These are phyloP conservation scores for Cynodonichthys magdalenae DNA, from an alignment of 2,797 vertebrate genomes.

Conservation along the genomic window DNA sequence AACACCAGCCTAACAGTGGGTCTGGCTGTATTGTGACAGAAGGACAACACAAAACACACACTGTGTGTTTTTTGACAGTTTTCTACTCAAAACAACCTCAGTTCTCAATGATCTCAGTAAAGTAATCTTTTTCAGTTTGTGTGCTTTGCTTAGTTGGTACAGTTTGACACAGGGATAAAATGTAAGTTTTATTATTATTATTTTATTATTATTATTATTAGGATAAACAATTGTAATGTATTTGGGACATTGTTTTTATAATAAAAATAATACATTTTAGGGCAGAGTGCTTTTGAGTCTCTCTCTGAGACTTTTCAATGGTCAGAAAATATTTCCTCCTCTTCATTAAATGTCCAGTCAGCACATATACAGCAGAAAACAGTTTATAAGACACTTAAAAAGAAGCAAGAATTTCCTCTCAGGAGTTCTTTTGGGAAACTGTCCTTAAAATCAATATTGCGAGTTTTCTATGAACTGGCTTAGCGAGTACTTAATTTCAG, in stretches of 20 bases:
- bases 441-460: constrained; percentile 78
- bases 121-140: too few relatives aligned
- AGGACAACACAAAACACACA: constrained; percentile 53
- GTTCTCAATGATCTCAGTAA: constrained; percentile 14
- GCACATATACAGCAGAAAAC: constrained; percentile 55
- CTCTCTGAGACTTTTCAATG: constrained; percentile 50
- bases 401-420: constrained; percentile 33
- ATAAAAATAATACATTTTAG: constrained; percentile 11
- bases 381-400: constrained; percentile 57
- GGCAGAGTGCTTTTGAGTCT: constrained; percentile 5
- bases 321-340: constrained; percentile 63
- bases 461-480: constrained; percentile 65
- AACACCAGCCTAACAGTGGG: constrained; percentile 66
- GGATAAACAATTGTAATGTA: background rate
- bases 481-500: constrained; percentile 80
- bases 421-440: constrained; percentile 48
- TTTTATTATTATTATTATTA: constrained; percentile 38
- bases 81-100: constrained; percentile 37
- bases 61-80: constrained; percentile 24
- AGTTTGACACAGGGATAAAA: constrained; percentile 24
- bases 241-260: background rate
- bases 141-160: constrained; percentile 16
- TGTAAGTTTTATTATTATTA: constrained; percentile 24
- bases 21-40: constrained; percentile 79
- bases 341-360: constrained; percentile 67